A percentile compares a stretch with the other conserved stretches of the same genome.
Conservation (phyloP, 2,888 invertebrate species). For the Limnephilus lunatus region DNA sequence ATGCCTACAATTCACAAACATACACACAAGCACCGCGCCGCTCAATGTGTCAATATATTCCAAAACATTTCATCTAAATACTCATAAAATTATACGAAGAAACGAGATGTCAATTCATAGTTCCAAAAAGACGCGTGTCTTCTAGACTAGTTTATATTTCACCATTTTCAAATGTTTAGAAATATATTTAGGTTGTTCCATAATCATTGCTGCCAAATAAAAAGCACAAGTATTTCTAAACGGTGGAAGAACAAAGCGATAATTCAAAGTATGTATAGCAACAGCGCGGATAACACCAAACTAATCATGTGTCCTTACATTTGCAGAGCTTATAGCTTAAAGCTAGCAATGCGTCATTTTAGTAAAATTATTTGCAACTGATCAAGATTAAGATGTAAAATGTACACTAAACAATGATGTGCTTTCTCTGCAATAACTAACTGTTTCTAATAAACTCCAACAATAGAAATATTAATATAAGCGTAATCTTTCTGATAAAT, state of each 20-base stretch:
- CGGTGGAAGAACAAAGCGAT: background rate
- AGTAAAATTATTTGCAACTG: background rate
- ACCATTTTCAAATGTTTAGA: background rate
- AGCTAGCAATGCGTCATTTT: slow-evolving; percentile 26
- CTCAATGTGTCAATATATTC: background rate
- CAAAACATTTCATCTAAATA: background rate
- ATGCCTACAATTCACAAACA: background rate
- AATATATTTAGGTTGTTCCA: background rate
- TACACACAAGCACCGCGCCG: background rate
- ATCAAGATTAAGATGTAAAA: slow-evolving; percentile 8
- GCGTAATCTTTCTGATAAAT: slow-evolving; percentile 4
- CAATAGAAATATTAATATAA: background rate
- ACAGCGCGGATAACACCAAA: slow-evolving; percentile 37
- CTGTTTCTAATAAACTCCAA: slow-evolving; percentile 34
- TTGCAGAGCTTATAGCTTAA: slow-evolving; percentile 41
- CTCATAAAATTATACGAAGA: background rate
- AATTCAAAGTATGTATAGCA: background rate
- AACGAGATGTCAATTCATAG: slow-evolving; percentile 35
- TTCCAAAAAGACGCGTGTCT: slow-evolving; percentile 22
- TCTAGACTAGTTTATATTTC: background rate
- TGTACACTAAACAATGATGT: slow-evolving; percentile 35
- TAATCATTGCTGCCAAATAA: slow-evolving; percentile 31
- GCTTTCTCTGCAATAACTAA: slow-evolving; percentile 55
- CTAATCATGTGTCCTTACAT: slow-evolving; percentile 34
- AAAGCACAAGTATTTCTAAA: slow-evolving; percentile 3